A percentile compares a stretch with the other conserved stretches of the same genome.
Conservation (phyloP, 2,797 vertebrate species). For the Molossus alvarezi region DNA sequence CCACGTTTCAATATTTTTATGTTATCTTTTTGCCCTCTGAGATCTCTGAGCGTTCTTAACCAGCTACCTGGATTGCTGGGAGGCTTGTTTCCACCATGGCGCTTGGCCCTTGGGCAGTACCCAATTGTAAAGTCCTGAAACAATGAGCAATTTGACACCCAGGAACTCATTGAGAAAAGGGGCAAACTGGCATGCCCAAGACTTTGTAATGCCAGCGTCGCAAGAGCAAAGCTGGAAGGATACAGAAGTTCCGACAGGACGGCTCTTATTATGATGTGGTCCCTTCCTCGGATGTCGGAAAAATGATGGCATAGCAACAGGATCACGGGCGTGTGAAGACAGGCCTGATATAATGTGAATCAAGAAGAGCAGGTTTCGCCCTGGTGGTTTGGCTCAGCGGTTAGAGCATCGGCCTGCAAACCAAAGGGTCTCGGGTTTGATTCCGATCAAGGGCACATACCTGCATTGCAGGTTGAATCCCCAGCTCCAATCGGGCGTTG, state of each 20-base stretch:
- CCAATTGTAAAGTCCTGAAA: not conserved
- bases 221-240: not conserved
- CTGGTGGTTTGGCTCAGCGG: no score
- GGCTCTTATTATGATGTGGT: rapidly evolving
- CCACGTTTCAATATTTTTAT: not conserved
- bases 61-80: not conserved
- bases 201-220: not conserved
- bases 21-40: constrained; percentile 14
- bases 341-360: not conserved
- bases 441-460: no score
- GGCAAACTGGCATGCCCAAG: not conserved
- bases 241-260: not conserved
- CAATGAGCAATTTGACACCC: not conserved
- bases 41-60: not conserved
- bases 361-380: not conserved
- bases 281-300: not conserved
- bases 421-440: no score
- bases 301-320: no score
- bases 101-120: no score
- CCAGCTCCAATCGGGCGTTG: no score
- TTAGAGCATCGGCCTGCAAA: no score
- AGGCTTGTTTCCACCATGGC: not conserved
- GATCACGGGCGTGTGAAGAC: not conserved
- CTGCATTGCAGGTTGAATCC: no score
- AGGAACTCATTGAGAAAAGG: not conserved